Base-by-base conservation (phyloP, 2,113 vertebrate species). In the Oplegnathus fasciatus region DNA sequence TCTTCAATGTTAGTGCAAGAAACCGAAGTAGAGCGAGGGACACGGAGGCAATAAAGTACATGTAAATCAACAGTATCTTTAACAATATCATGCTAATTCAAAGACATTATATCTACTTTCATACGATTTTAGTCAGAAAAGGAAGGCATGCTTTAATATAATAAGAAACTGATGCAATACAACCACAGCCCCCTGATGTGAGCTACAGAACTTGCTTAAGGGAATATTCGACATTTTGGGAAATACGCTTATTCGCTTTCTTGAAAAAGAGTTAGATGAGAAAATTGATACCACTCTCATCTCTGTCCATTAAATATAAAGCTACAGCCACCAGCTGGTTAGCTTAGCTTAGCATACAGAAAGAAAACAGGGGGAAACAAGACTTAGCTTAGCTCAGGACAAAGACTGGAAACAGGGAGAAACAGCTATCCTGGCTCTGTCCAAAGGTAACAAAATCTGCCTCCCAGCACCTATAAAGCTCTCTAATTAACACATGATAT, bases 1-100 rank as follows among this genome's bases (percentile, higher is more conserved):
- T 32, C 54, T 48, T 60, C 37, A 78, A 61, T 75, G 66, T 85
- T 78, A 79, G 64, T 57, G 68, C 67, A 87, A 82, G 55, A 82
- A 48, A 58, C 66, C 11, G 72, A 78, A 54, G 75, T 17, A 24
- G 44, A 75, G 40, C 32, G 0, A 20, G 34, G 18, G 44, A 72
- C 65, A 85, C 9, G 0, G 62, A 80, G 68, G 73, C 54, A 77
- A 71, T 77, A 82, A 64, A 75, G 73, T 30, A 62, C 26, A 75
- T 30, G 37, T 14, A 58, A 71, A 66, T 67, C 32, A 37, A 67
- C 1, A 61, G 20, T 48, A 34, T 65, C 18, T 62, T 52, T 11
- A 75, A 22, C 32, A 74, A 77, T 65, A 60, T 60, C 20, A 10
- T 46, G 32, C 20, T 70, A n/a, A 60, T 52, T 82, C 26, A 58